Evolutionary conservation across 1,140 invertebrate genomes (phyloP), one percentile per base, ranked within the genome.

Genomic region (Apis laboriosa): DNA sequence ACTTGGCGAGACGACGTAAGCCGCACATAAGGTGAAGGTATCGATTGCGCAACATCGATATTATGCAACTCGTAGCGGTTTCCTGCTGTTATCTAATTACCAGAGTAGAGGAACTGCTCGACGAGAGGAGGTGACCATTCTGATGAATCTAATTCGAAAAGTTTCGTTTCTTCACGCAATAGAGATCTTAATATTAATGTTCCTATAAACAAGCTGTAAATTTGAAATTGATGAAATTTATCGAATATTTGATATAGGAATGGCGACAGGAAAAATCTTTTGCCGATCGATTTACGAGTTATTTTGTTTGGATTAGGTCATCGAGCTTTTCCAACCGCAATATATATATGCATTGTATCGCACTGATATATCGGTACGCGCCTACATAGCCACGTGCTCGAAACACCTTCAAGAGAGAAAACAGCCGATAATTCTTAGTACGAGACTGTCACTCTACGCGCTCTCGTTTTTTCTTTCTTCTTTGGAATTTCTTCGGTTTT

Each of bases 31-130:
- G 86, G 86, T 84, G 86, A 88, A 88, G 86, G 86, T 87, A 87
- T 86, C 81, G 83, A 87, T 88, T 88, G 86, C 86, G 74, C 77
- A 88, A 88, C 83, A 55, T 87, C 86, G 67, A 87, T 88, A 87
- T 88, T 88, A 88, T 84, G 86, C 83, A 88, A 88, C 70, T 55
- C 77, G 66, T 68, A 51, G 67, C 74, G 86, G 77, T 83, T 88
- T 88, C 86, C 86, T 88, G 83, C 86, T 88, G 85, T 88, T 88
- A 88, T 88, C 86, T 87, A 88, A 88, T 77, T 71, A 66, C 78
- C 64, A n/a, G 78, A 84, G 71, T 84, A 84, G 83, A 88, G 83
- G 82, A 88, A 88, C 86, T 43, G 34, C 34, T 88, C 55, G 51
- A 71, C 0, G 76, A 84, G 79, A 83, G 68, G 75, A 81, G 82